Conservation (phyloP, 2,888 invertebrate genomes). For the Pammene aurita region DNA sequence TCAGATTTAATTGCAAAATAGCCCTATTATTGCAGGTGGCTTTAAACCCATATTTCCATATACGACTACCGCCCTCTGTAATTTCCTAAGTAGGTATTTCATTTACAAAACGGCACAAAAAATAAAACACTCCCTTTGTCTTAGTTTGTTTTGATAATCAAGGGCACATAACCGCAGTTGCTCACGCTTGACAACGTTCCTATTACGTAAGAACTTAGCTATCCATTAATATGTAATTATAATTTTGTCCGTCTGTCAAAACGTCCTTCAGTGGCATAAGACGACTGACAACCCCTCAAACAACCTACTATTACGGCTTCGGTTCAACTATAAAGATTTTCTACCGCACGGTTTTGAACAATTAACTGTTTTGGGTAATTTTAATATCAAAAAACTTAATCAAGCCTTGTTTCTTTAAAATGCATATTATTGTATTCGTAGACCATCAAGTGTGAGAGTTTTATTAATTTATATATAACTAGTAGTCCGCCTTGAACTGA, state of each 20-base stretch:
- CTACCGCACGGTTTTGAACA: conserved; percentile 33
- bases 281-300: conserved; percentile 38
- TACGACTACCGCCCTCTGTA: not conserved
- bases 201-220: conserved; percentile 37
- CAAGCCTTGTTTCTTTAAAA: conserved; percentile 8
- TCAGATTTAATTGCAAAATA: not conserved
- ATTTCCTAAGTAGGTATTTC: not conserved
- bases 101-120: not conserved
- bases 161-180: not conserved
- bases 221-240: conserved; percentile 42
- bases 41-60: conserved; percentile 8
- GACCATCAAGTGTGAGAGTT: no score
- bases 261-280: conserved; percentile 42
- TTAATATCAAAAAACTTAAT: conserved; percentile 17
- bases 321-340: conserved; percentile 40
- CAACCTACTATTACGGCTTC: conserved; percentile 38
- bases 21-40: not conserved
- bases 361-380: conserved; percentile 32
- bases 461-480: no score
- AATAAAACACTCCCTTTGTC: not conserved
- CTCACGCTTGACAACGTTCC: conserved; percentile 30
- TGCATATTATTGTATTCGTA: no score
- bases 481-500: no score
- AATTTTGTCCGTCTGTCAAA: conserved; percentile 42
- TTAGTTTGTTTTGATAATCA: not conserved